These are phyloP conservation scores for Xyrichtys novacula DNA, from an alignment of 2,797 vertebrate species.

Conservation along the genomic window DNA sequence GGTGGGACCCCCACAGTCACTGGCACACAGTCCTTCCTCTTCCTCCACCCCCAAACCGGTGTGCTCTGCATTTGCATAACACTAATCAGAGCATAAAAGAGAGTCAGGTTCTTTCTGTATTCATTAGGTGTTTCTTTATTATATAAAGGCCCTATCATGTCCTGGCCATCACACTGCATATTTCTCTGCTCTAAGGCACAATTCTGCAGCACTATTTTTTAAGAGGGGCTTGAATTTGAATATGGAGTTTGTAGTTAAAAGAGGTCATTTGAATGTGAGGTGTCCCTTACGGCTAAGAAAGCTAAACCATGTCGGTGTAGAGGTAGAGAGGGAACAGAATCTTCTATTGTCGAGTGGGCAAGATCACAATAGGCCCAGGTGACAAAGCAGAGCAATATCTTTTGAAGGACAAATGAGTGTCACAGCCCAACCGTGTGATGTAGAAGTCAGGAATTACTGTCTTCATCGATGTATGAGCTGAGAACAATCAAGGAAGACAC, in stretches of 20 bases:
- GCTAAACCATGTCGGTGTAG: slow-evolving; percentile 39
- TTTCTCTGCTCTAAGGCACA: slow-evolving; percentile 57
- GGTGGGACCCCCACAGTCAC: slow-evolving; percentile 74
- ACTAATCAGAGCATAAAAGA: slow-evolving; percentile 71
- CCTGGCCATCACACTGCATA: slow-evolving; percentile 43
- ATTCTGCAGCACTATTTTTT: slow-evolving; percentile 49
- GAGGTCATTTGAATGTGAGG: slow-evolving; percentile 70
- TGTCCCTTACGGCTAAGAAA: slow-evolving; percentile 56
- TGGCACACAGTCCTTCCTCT: slow-evolving; percentile 61
- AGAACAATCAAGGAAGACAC: slow-evolving; percentile 37
- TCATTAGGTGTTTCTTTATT: slow-evolving; percentile 69
- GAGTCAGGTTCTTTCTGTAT: slow-evolving; percentile 58
- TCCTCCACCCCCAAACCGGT: slow-evolving; percentile 16
- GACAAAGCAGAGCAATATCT: slow-evolving; percentile 58
- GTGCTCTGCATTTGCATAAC: slow-evolving; percentile 69
- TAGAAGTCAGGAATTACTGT: slow-evolving; percentile 38
- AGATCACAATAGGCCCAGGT: slow-evolving; percentile 50
- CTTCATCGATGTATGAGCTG: slow-evolving; percentile 30
- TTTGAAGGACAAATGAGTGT: slow-evolving; percentile 60
- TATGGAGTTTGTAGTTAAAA: slow-evolving; percentile 59
- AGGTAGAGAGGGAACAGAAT: slow-evolving; percentile 46
- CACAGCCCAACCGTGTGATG: slow-evolving; percentile 25
- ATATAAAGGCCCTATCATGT: slow-evolving; percentile 54
- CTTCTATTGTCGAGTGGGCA: slow-evolving; percentile 38
- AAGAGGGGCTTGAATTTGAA: slow-evolving; percentile 47